Evolutionary conservation across 1,140 invertebrate species (phyloP).

Genomic region (Drosophila mauritiana): DNA sequence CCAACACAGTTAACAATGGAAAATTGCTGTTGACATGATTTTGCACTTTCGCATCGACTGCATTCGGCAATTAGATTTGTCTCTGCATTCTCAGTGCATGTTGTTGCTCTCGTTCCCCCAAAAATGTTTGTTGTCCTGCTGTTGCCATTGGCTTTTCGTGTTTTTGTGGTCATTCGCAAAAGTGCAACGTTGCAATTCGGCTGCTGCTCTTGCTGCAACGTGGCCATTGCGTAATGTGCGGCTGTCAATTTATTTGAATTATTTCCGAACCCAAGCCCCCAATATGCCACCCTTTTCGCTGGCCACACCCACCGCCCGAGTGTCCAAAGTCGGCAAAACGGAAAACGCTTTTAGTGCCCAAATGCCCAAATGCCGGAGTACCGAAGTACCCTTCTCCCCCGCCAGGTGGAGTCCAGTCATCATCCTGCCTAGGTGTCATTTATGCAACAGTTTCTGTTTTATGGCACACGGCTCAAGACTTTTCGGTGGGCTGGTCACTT

Average conservation of each 20-base stretch:
- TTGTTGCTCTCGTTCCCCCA: slow-evolving; percentile 37
- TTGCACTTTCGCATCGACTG: slow-evolving; percentile 84
- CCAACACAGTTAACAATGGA: slow-evolving; percentile 77
- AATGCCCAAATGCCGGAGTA: slow-evolving; percentile 3
- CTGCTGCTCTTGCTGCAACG: slow-evolving; percentile 33
- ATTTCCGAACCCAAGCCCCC: slow-evolving; percentile 58
- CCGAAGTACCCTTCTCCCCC: not conserved
- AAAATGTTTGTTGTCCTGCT: not conserved
- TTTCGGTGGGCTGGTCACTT: slow-evolving; percentile 76
- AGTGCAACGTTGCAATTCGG: slow-evolving; percentile 69
- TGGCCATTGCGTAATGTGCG: slow-evolving; percentile 77
- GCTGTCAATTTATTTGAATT: slow-evolving; percentile 83
- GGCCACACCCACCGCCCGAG: not conserved
- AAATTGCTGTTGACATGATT: slow-evolving; percentile 85
- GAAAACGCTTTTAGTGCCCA: slow-evolving; percentile 65
- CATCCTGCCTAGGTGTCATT: slow-evolving; percentile 71
- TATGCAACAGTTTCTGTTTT: slow-evolving; percentile 81
- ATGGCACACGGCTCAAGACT: slow-evolving; percentile 47
- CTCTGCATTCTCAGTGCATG: slow-evolving; percentile 53
- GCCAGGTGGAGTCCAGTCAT: not conserved
- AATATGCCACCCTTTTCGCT: slow-evolving; percentile 8
- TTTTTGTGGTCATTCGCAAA: slow-evolving; percentile 67
- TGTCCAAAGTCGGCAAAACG: slow-evolving; percentile 41
- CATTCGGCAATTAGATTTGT: slow-evolving; percentile 84
- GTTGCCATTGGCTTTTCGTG: slow-evolving; percentile 33